phyloP scores from a whole-genome alignment of 2,113 vertebrate species.

The Limanda limanda region DNA sequence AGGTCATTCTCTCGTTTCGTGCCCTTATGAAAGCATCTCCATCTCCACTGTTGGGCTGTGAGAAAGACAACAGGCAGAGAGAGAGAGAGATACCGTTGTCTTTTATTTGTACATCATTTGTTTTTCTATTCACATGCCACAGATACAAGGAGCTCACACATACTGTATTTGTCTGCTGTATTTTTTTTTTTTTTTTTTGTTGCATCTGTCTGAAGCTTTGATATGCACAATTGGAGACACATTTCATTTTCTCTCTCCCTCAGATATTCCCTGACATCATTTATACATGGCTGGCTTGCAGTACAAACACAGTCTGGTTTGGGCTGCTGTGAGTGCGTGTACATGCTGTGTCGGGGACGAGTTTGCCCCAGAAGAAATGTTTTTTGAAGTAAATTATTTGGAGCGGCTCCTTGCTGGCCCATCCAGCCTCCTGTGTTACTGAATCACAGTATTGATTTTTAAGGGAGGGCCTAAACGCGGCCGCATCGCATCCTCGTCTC shows the following conservation, averaged over 20 bases:
- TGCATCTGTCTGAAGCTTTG: conserved; percentile 31
- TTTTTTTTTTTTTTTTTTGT: neutral
- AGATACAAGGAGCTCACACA: neutral
- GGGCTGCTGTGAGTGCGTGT: conserved; percentile 57
- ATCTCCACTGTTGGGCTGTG: too few relatives aligned
- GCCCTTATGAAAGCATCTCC: conserved; percentile 16
- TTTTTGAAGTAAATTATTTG: conserved; percentile 76
- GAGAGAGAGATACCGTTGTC: neutral
- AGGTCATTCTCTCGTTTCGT: conserved; percentile 63
- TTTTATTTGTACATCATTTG: conserved; percentile 10
- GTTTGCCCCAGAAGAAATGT: conserved; percentile 74
- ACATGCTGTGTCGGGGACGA: conserved; percentile 63
- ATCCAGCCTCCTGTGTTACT: conserved; percentile 65
- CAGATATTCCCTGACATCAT: conserved; percentile 66
- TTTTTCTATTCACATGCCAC: conserved; percentile 3
- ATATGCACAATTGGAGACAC: conserved; percentile 47
- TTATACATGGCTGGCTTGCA: conserved; percentile 64
- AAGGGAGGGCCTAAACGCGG: conserved; percentile 64
- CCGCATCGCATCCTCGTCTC: conserved; percentile 60
- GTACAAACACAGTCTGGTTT: conserved; percentile 55
- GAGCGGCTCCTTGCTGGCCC: conserved; percentile 60
- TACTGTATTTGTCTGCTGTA: conserved; percentile 5
- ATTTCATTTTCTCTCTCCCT: conserved; percentile 56
- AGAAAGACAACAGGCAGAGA: too few relatives aligned
- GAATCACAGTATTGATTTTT: conserved; percentile 82